A percentile compares a stretch with the other conserved stretches of the same genome.
phyloP scores from a whole-genome alignment of 2,113 vertebrate species.

The Crotalus viridis region DNA sequence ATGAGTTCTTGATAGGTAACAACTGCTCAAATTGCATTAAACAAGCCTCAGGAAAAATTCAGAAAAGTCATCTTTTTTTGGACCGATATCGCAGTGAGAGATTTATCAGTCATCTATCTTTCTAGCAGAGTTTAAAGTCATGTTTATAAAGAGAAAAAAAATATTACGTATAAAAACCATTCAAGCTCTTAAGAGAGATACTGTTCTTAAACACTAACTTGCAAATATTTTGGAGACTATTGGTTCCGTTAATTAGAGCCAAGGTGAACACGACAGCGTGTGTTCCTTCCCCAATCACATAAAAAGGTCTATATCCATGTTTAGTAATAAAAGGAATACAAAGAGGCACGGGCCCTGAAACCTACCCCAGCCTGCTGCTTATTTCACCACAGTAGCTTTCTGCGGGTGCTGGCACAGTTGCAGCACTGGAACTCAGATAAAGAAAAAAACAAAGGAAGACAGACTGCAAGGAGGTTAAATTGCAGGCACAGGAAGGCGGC shows the following conservation, averaged over 20 bases:
- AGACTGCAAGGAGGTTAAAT: not conserved
- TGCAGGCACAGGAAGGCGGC: not conserved
- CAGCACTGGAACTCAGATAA: not conserved
- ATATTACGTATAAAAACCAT: constrained; percentile 38
- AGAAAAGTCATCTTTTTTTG: constrained; percentile 32
- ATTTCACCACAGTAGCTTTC: not conserved
- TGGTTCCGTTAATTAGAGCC: constrained; percentile 15
- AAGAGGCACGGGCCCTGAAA: not conserved
- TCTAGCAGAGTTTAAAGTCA: constrained; percentile 31
- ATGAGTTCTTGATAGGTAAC: not conserved
- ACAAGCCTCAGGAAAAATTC: constrained; percentile 32
- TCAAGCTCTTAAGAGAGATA: constrained; percentile 14
- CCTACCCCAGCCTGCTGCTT: constrained; percentile 5
- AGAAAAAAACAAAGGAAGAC: not conserved
- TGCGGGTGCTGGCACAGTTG: not conserved
- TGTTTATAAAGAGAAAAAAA: constrained; percentile 37
- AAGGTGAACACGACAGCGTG: not conserved
- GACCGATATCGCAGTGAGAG: not conserved
- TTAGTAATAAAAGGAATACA: constrained; percentile 1
- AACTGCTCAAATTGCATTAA: not conserved
- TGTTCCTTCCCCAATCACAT: constrained; percentile 24
- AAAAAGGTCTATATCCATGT: constrained; percentile 39
- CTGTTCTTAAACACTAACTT: constrained; percentile 4
- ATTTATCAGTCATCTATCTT: constrained; percentile 26
- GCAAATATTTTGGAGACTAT: constrained; percentile 19